Evolutionary conservation across 1,140 invertebrate genomes (phyloP).

Genomic region (Drosophila ohnishii): DNA sequence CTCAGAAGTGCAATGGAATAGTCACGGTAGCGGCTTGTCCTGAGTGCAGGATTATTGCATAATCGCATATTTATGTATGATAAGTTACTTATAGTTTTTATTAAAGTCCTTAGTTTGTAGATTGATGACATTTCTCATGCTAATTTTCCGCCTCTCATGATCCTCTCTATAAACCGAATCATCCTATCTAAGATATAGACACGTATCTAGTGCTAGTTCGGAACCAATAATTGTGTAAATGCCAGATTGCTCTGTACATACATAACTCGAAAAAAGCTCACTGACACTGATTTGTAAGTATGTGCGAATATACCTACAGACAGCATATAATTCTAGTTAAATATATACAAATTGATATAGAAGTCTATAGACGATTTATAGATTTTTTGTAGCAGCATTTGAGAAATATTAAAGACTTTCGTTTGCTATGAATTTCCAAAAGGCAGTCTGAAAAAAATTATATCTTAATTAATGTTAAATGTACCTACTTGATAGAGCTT

Average conservation of each 20-base stretch:
- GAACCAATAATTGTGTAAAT: constrained; percentile 75
- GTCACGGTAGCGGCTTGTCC: constrained; percentile 84
- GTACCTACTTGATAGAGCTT: not conserved
- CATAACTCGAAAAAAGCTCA: constrained; percentile 63
- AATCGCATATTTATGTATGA: constrained; percentile 67
- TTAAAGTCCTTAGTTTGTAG: constrained; percentile 52
- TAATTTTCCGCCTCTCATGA: constrained; percentile 26
- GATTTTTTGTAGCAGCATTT: constrained; percentile 41
- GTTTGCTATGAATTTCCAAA: constrained; percentile 40
- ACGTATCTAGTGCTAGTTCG: constrained; percentile 57
- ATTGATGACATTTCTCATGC: constrained; percentile 36
- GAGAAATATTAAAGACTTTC: constrained; percentile 10
- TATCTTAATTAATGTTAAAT: not conserved
- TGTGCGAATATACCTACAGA: constrained; percentile 36
- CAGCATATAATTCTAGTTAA: constrained; percentile 62
- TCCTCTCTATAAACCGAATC: constrained; percentile 25
- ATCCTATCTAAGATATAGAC: constrained; percentile 34
- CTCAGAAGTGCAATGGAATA: constrained; percentile 86
- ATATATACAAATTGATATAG: constrained; percentile 63
- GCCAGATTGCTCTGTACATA: constrained; percentile 61
- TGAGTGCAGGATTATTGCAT: constrained; percentile 80
- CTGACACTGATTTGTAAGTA: constrained; percentile 48
- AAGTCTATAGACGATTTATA: constrained; percentile 51
- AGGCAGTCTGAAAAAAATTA: not conserved
- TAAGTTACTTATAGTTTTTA: constrained; percentile 73